Evolutionary conservation across 1,140 invertebrate species (phyloP).

Genomic region (Plectrocnemia conspersa): DNA sequence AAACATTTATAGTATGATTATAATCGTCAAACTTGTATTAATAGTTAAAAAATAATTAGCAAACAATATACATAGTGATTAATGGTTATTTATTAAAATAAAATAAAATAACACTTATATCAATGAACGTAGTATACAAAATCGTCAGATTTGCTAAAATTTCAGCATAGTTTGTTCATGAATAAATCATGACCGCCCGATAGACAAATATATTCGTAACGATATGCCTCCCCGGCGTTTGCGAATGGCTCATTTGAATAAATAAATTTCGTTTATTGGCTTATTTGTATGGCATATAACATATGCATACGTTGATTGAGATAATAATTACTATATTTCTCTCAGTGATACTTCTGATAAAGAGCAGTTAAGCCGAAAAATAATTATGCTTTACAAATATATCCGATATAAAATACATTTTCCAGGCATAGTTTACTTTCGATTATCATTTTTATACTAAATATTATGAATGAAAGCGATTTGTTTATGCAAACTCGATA

Average conservation of each 20-base stretch:
- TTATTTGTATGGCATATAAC: constrained; percentile 9
- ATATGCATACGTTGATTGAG: too few species aligned
- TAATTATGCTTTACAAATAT: too few species aligned
- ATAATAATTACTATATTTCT: too few species aligned
- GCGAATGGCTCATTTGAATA: constrained; percentile 15
- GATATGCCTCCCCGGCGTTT: constrained; percentile 10
- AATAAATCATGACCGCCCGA: constrained; percentile 20
- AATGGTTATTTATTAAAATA: background rate
- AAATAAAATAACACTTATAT: background rate
- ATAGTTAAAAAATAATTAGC: background rate
- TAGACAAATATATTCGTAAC: constrained; percentile 21
- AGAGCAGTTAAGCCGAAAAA: too few species aligned
- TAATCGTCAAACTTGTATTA: too few species aligned
- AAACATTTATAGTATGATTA: too few species aligned
- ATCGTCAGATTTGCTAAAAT: constrained; percentile 17
- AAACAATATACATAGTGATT: background rate
- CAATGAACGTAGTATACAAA: constrained; percentile 4
- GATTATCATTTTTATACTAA: too few species aligned
- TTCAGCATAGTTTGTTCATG: constrained; percentile 23
- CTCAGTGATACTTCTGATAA: too few species aligned
- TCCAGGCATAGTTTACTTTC: too few species aligned
- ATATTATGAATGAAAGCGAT: too few species aligned
- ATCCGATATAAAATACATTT: too few species aligned
- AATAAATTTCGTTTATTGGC: constrained; percentile 22
- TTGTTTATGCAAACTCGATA: too few species aligned